phyloP scores from a whole-genome alignment of 1,140 invertebrate species.

The Drosophila willistoni region DNA sequence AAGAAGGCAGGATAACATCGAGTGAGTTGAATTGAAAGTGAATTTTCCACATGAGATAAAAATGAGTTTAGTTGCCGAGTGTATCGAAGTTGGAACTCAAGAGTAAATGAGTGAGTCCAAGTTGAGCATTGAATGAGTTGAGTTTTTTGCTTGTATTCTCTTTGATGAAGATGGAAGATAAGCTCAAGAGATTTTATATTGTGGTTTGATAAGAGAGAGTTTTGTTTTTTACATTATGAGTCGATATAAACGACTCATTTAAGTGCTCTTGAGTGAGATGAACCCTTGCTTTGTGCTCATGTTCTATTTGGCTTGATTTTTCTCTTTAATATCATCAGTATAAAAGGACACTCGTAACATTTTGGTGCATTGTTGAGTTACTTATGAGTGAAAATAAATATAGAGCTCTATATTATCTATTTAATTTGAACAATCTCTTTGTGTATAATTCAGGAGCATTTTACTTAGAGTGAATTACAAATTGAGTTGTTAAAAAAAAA shows the following conservation, averaged over 20 bases:
- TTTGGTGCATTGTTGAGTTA: too few relatives aligned
- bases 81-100: background rate
- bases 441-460: background rate
- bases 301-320: too few relatives aligned
- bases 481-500: background rate
- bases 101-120: background rate
- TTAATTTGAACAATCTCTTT: background rate
- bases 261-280: too few relatives aligned
- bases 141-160: background rate
- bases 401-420: background rate
- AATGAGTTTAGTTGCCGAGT: background rate
- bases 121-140: background rate
- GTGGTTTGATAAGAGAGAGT: too few relatives aligned
- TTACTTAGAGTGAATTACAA: background rate
- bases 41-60: background rate
- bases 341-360: too few relatives aligned
- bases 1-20: conserved; percentile 37
- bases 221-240: too few relatives aligned
- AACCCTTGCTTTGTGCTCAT: too few relatives aligned
- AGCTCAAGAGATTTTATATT: too few relatives aligned
- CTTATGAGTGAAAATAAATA: background rate
- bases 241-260: too few relatives aligned
- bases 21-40: conserved; percentile 14
- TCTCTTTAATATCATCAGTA: too few relatives aligned
- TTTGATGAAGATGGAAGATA: too few relatives aligned